A percentile compares a stretch with the other conserved stretches of the same genome.
Conservation (phyloP, 2,888 invertebrate genomes). For the Nephrotoma appendiculata region DNA sequence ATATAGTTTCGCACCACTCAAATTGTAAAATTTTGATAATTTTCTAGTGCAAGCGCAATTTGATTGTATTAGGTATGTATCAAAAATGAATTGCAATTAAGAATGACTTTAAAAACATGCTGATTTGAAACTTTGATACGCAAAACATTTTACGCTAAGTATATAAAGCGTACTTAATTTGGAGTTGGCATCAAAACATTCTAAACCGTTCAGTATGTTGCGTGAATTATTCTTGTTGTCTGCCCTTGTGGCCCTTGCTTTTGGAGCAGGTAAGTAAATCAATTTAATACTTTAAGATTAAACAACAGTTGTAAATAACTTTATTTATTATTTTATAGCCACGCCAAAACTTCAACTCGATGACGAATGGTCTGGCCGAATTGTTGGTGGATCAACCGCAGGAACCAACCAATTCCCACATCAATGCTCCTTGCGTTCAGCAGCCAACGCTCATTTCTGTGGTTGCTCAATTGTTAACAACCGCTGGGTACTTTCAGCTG, state of each 20-base stretch:
- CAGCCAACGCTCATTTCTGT: slow-evolving; percentile 15
- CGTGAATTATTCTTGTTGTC: background rate
- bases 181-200: background rate
- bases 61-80: no score
- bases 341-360: background rate
- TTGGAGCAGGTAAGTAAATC: background rate
- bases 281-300: background rate
- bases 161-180: no score
- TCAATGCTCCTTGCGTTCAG: slow-evolving; percentile 15
- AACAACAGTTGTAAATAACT: background rate
- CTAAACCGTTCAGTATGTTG: background rate
- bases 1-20: no score
- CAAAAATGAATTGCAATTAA: no score
- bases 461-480: slow-evolving; percentile 18
- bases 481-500: slow-evolving; percentile 18
- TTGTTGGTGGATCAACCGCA: slow-evolving; percentile 18
- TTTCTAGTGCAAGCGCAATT: no score
- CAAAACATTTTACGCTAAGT: no score
- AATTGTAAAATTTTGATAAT: no score
- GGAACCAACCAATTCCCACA: slow-evolving; percentile 14
- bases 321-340: background rate
- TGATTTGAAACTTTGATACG: background rate
- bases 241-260: background rate
- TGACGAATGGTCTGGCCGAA: slow-evolving; percentile 8
- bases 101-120: no score